These are phyloP conservation scores for Cyclophora punctaria DNA, from an alignment of 2,888 invertebrate genomes.

Conservation along the genomic window DNA sequence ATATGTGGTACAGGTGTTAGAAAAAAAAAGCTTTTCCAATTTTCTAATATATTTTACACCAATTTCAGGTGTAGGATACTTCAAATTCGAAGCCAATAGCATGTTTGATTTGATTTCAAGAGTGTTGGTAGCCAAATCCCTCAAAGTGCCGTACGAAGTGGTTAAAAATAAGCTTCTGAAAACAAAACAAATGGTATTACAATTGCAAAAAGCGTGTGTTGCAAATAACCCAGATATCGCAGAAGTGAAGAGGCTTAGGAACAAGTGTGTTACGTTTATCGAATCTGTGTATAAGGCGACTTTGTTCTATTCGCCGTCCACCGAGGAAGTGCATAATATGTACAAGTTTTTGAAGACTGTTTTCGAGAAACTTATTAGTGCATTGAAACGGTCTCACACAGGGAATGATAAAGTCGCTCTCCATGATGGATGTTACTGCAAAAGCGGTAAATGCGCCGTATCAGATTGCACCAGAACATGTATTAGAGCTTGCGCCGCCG, in stretches of 20 bases:
- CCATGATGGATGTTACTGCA: conserved; percentile 40
- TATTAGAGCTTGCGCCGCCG: conserved; percentile 36
- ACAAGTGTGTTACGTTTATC: conserved; percentile 34
- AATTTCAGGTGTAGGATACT: conserved; percentile 25
- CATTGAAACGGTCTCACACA: conserved; percentile 43
- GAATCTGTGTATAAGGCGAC: conserved; percentile 33
- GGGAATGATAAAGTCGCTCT: conserved; percentile 42
- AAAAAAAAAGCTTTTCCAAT: not conserved
- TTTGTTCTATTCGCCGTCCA: conserved; percentile 8
- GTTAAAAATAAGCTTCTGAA: conserved; percentile 25
- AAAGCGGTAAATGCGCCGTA: conserved; percentile 32
- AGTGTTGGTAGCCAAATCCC: conserved; percentile 29
- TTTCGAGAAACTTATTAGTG: conserved; percentile 38
- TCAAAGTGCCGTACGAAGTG: conserved; percentile 21
- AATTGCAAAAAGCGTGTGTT: conserved; percentile 31
- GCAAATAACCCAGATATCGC: conserved; percentile 19
- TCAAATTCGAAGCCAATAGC: conserved; percentile 39
- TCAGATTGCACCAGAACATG: conserved; percentile 39
- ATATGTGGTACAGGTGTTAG: too few species aligned
- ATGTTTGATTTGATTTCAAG: conserved; percentile 35
- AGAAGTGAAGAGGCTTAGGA: conserved; percentile 29
- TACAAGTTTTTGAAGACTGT: conserved; percentile 35
- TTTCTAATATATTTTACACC: not conserved
- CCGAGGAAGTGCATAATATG: conserved; percentile 27
- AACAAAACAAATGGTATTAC: conserved; percentile 26